Conservation (phyloP, 2,888 invertebrate species). For the Deilephila elpenor region DNA sequence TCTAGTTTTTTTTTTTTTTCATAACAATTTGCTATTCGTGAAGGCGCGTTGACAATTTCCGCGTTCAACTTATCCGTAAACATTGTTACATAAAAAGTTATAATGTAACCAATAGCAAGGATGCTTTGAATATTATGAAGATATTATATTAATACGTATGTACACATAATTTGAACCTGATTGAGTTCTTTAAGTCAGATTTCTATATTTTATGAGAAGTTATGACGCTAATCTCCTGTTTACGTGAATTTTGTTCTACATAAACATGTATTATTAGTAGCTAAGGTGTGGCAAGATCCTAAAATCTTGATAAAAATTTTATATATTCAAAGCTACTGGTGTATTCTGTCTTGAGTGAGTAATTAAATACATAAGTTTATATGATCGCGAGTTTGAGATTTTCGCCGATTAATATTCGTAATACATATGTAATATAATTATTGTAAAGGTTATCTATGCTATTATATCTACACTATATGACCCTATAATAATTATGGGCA, state of each 20-base stretch:
- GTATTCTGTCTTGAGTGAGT: too few species aligned
- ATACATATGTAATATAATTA: too few species aligned
- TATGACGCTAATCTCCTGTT: not conserved
- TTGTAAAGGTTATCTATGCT: too few species aligned
- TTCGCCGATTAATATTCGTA: too few species aligned
- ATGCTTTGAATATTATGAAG: not conserved
- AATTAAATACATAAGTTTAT: too few species aligned
- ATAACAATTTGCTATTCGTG: not conserved
- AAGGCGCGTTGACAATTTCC: not conserved
- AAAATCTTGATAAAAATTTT: too few species aligned
- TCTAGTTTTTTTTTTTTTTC: not conserved
- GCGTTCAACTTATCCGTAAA: not conserved
- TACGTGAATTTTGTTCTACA: not conserved
- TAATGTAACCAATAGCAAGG: not conserved
- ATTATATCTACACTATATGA: too few species aligned
- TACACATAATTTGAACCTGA: slow-evolving; percentile 3
- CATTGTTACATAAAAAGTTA: not conserved
- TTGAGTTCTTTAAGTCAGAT: not conserved
- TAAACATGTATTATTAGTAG: not conserved
- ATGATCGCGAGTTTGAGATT: too few species aligned
- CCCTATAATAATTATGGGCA: too few species aligned
- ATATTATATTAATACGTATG: not conserved
- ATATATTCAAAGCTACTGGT: too few species aligned
- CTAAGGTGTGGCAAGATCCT: not conserved
- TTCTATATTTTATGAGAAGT: not conserved